Evolutionary conservation across 2,113 vertebrate species (phyloP).

Genomic region (Cichladusa arquata): DNA sequence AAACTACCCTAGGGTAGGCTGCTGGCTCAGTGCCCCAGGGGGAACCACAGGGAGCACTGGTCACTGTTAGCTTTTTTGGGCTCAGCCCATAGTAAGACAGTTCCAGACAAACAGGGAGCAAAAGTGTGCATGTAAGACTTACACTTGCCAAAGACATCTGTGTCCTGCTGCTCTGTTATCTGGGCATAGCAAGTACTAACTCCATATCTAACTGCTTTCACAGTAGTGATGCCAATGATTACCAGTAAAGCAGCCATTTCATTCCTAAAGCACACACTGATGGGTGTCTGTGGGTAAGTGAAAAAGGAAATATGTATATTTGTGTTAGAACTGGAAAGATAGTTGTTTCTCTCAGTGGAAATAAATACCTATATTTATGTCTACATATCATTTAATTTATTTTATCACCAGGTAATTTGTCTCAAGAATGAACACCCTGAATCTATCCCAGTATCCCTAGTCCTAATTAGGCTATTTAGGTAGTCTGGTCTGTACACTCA

Average conservation of each 20-base stretch:
- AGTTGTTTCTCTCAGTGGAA: slow-evolving; percentile 5
- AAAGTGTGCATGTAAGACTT: background rate
- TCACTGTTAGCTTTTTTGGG: background rate
- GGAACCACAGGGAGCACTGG: background rate
- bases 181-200: background rate
- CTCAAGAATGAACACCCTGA: background rate
- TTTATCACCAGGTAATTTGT: background rate
- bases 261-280: background rate
- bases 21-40: background rate
- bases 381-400: slow-evolving; percentile 43
- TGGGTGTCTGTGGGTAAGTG: background rate
- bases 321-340: slow-evolving; percentile 1
- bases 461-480: background rate
- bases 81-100: background rate
- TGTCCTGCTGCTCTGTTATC: background rate
- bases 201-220: background rate
- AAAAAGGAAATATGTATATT: background rate
- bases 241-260: background rate
- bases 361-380: slow-evolving; percentile 29
- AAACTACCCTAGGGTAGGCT: background rate
- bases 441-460: background rate
- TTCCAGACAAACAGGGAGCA: background rate
- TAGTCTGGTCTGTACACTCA: background rate
- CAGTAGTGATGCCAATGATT: background rate
- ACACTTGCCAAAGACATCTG: background rate